phyloP scores from a whole-genome alignment of 2,113 vertebrate genomes.

The Melanocharis versteri region DNA sequence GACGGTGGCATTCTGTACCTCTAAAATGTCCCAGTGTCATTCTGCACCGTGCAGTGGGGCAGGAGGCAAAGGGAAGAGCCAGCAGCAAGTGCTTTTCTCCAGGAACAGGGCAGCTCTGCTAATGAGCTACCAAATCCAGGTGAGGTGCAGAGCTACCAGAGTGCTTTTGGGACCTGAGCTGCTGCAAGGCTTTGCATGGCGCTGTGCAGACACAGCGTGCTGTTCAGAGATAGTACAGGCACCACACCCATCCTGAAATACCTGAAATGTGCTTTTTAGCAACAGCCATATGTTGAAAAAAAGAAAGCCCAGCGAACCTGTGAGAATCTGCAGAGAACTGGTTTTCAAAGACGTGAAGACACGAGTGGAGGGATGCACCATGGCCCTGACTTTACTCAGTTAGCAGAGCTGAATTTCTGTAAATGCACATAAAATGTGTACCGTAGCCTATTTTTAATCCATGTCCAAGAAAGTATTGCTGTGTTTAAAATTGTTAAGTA shows the following conservation, averaged over 20 bases:
- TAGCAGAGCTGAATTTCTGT: background rate
- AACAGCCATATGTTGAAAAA: background rate
- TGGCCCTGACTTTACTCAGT: background rate
- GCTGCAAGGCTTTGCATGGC: background rate
- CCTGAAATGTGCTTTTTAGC: background rate
- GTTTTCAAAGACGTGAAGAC: background rate
- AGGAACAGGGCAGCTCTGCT: background rate
- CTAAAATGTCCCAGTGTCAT: background rate
- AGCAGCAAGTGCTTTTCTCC: background rate
- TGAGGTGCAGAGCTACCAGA: background rate
- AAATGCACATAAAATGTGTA: background rate
- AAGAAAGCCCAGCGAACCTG: background rate
- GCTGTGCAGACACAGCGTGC: fast-evolving
- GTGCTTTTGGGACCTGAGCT: background rate
- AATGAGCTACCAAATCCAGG: background rate
- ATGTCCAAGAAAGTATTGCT: background rate
- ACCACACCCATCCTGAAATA: background rate
- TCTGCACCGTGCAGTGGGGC: background rate
- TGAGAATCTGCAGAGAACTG: background rate
- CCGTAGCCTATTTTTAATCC: background rate
- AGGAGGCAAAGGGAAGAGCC: background rate
- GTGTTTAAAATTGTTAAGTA: background rate
- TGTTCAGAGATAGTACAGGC: background rate
- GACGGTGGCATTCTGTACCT: background rate
- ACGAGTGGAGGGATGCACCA: background rate